Evolutionary conservation across 92 coral and sea anemone species (phyloP).

Genomic region (Virgularia gustaviana): DNA sequence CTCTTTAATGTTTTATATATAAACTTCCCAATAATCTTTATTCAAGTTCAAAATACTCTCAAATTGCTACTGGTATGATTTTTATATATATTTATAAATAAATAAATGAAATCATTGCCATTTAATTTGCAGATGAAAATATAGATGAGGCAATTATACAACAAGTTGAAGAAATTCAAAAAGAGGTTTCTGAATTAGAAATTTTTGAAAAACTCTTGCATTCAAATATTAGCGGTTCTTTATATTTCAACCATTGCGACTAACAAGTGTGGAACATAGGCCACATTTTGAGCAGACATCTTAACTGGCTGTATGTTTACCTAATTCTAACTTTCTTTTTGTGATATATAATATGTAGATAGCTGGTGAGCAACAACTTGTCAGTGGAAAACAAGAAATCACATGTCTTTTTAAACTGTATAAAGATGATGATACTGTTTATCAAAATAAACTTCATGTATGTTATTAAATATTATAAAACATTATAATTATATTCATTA

Average conservation of each 20-base stretch:
- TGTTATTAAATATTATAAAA: background rate
- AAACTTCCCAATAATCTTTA: too few relatives aligned
- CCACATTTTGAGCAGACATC: too few relatives aligned
- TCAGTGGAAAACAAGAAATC: slow-evolving; percentile 66
- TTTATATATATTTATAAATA: background rate
- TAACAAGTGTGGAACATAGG: too few relatives aligned
- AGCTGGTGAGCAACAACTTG: slow-evolving; percentile 73
- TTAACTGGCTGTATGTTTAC: too few relatives aligned
- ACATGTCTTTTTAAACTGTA: slow-evolving; percentile 61
- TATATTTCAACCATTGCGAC: too few relatives aligned
- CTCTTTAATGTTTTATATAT: too few relatives aligned
- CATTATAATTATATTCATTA: background rate
- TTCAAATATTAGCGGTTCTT: too few relatives aligned
- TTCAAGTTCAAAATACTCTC: too few relatives aligned
- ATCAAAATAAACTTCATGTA: slow-evolving; percentile 89
- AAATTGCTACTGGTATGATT: background rate
- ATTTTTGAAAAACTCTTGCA: background rate
- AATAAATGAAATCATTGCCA: too few relatives aligned
- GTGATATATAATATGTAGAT: slow-evolving; percentile 49
- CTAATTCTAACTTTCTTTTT: background rate
- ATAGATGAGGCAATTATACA: slow-evolving; percentile 91
- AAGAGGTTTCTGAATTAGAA: slow-evolving; percentile 62
- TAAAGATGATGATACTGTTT: slow-evolving; percentile 69
- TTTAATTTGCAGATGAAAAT: slow-evolving; percentile 54
- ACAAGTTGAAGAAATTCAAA: slow-evolving; percentile 89